Base-by-base conservation (phyloP, 1,140 invertebrate genomes). In the Drosophila lacertosa region DNA sequence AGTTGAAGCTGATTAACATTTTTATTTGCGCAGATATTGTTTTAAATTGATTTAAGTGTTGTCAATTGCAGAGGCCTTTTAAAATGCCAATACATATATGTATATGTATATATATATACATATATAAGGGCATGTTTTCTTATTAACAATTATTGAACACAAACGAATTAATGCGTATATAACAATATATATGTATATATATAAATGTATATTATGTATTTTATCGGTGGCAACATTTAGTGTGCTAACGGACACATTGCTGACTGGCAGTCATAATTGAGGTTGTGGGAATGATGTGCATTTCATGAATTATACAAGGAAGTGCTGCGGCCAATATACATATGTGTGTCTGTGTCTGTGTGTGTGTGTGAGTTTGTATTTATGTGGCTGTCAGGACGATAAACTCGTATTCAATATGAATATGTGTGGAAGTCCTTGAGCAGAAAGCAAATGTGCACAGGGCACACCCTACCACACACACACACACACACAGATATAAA, bases 231-330 rank as follows among this genome's bases (percentile, higher is more conserved):
- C 63, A 47, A 58, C 40, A 59, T 59, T 45, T 35, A 33, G 62
- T 57, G 26, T 54, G 74, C 60, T 29, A 63, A 58, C 55, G 63
- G 57, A 64, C 29, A 65, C 63, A 72, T 72, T 66, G 65, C 74
- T 50, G 62, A 77, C 70, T 78, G 81, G 64, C 47, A 77, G 67
- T 81, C 81, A 86, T 84, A 86, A 84, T 81, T 74, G 68, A 81
- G 81, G 81, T 77, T 77, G 63, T 74, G 81, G 77, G 72, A 86
- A 86, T 86, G 80, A 84, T 86, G 81, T 84, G 81, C 81, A 84
- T 84, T 88, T 84, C 81, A 88, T 86, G 77, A 84, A 86, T 84
- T 81, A 86, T 86, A 70, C 73, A 70, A 67, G 59, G 58, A 74
- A 66, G 55, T 84, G 58, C 54, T 73, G 67, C 51, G 57, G 63